Evolutionary conservation across 2,113 vertebrate genomes (phyloP), one percentile per base, ranked within the genome.

Genomic region (Notothenia coriiceps): DNA sequence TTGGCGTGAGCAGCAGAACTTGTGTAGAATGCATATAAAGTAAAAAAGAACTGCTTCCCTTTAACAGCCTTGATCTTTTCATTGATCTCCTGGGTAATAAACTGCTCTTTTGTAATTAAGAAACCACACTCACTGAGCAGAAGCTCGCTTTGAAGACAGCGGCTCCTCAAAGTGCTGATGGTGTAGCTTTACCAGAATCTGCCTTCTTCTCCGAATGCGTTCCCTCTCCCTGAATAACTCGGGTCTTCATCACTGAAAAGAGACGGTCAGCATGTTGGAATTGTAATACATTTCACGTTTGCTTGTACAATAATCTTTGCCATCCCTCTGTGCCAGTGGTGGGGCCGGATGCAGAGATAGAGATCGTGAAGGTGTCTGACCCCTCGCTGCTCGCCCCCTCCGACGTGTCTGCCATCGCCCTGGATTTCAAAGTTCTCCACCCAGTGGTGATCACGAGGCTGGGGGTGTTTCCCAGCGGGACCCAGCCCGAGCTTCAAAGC

Each of bases 401-500:
- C 1, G 96, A 97, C 25, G 96, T 97, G 85, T 93, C 92, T 3
- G 87, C 95, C 10, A 92, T 99, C 79, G 97, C 96, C 22, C 94
- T 99, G 91, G 96, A 97, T 88, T 99, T 99, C 33, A 97, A 96
- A 73, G 96, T 99, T 17, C 96, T 98, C 77, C 96, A 99, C 88
- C 96, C 98, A 0, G 96, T 99, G 57, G 95, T 99, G 57, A 97
- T 99, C 77, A 99, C 97, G 46, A 95, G 95, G 69, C 95, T 99
- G 1, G 98, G 98, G 49, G 97, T 98, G 52, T 98, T 99, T 91
- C 93, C 96, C 29, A 94, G 96, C 40, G 90, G 93, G 18, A 85
- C 84, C 17, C 83, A 54, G 3, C 86, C 88, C 13, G 95, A 96
- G 68, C 96, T 98, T 86, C 96, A 94, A 68, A 95, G 96, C 74